Base-by-base conservation (phyloP, 2,888 invertebrate genomes). In the Phasia obesa region DNA sequence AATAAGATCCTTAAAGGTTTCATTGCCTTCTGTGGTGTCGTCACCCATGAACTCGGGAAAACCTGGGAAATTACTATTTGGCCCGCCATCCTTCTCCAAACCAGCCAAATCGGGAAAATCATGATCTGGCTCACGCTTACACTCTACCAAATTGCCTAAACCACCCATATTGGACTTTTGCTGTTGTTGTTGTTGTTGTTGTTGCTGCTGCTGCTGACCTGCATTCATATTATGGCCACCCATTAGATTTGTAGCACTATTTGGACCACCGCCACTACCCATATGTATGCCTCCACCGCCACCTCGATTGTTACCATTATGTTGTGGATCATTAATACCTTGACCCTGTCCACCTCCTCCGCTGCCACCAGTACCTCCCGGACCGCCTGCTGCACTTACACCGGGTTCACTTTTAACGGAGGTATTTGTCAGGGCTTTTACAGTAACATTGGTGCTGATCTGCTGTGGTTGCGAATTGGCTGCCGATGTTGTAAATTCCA, bases 361-460 rank as follows among this genome's bases (percentile, higher is more conserved):
- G 19, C 67, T 79, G 7, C 79, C 81, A 9, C 77, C 79, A 25
- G 73, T 51, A 7, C 73, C 81, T 1, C 78, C 84, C n/a, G 82
- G 84, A 0, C 87, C 87, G 2, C 87, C 87, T 17, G 86, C 87
- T 6, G 88, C 88, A 25, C 88, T 88, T 55, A 89, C 89, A 65
- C 87, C 90, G 51, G 91, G 91, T 86, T 91, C 91, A 85, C 91
- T 91, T 84, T 91, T 91, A 49, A 91, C 91, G 70, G 91, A 91
- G 60, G 95, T 93, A 89, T 95, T 95, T 85, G 95, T 94, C 86
- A 95, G 91, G 44, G 95, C 94, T 89, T 97, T 97, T 85, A 97
- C 97, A 69, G 97, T 97, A 77, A 97, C 97, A 92, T 97, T 97
- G 85, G 97, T 97, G 88, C 95, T 96, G 86, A 97, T 97, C 92